phyloP scores from a whole-genome alignment of 2,113 vertebrate genomes.

The Sarotherodon lohbergeri region DNA sequence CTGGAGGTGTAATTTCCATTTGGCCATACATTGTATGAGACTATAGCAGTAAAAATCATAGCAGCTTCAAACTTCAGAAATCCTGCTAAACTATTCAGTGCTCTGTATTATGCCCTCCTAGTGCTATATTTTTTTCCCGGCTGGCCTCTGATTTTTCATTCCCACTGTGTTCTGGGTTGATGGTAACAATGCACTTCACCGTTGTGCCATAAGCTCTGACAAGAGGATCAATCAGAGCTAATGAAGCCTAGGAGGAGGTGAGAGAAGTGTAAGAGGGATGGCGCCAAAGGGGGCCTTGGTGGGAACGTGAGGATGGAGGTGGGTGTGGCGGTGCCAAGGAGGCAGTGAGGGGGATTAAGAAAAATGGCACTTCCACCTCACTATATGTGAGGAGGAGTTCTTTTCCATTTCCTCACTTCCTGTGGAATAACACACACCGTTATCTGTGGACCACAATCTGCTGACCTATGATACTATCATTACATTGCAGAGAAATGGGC shows the following conservation, averaged over 20 bases:
- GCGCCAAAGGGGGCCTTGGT: neutral
- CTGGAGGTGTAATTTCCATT: neutral
- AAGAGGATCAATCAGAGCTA: constrained; percentile 60
- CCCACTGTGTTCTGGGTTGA: neutral
- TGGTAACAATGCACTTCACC: constrained; percentile 35
- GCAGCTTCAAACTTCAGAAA: neutral
- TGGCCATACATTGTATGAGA: neutral
- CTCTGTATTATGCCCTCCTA: neutral
- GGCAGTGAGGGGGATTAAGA: constrained; percentile 7
- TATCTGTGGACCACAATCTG: neutral
- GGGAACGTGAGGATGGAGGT: neutral
- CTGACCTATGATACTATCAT: neutral
- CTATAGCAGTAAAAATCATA: neutral
- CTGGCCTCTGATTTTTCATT: neutral
- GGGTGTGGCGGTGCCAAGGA: neutral
- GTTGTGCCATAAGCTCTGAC: constrained; percentile 27
- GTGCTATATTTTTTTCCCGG: neutral
- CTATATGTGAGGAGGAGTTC: neutral
- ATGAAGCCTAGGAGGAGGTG: constrained; percentile 47
- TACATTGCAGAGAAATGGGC: neutral
- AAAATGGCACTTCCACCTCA: constrained; percentile 13
- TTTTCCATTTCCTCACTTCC: neutral
- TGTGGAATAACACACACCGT: neutral
- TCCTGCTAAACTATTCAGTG: neutral
- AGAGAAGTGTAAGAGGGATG: neutral